Evolutionary conservation across 2,888 invertebrate species (phyloP), one percentile per base, ranked within the genome.

Genomic region (Drosophila subquinaria): DNA sequence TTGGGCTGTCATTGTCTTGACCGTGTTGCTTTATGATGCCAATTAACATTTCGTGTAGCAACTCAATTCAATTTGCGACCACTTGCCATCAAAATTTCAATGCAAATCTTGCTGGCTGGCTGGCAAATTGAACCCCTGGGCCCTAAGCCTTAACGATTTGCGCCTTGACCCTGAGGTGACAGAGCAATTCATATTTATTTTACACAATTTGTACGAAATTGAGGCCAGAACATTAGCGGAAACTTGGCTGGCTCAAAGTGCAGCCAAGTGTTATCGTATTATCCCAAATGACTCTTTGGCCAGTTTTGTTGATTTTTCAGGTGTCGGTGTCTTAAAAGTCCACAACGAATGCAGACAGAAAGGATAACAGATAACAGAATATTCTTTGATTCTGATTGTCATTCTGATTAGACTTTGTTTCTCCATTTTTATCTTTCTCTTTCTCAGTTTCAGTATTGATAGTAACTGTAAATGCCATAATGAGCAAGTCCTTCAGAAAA

Each of bases 1-100:
- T 76, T 81, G 69, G 53, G 43, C 52, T 50, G 65, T 47, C 57
- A 61, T 53, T 78, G 73, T 60, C 65, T 69, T 53, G 53, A 13
- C 30, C 50, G 23, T 9, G 13, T 17, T 73, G 76, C 73, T 76
- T 78, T 82, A 80, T 73, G 71, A 47, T 51, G 67, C 71, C 80
- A 87, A 84, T 87, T 83, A 86, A 73, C 69, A 60, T 83, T 79
- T 52, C 50, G 61, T 55, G 51, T 52, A 56, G 48, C 50, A 40
- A 50, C 36, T 51, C 73, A 59, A 73, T 73, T 70, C 65, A 79
- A 73, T 69, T 76, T 68, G 59, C 9, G 11, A 8, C 40, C 43
- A 53, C 59, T 56, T 33, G n/a, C 43, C 50, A 69, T 79, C 64
- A 45, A 71, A 70, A 63, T 69, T 68, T 38, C 51, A 30, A 71